Conservation (phyloP, 2,888 invertebrate genomes). For the Eupithecia dodoneata region DNA sequence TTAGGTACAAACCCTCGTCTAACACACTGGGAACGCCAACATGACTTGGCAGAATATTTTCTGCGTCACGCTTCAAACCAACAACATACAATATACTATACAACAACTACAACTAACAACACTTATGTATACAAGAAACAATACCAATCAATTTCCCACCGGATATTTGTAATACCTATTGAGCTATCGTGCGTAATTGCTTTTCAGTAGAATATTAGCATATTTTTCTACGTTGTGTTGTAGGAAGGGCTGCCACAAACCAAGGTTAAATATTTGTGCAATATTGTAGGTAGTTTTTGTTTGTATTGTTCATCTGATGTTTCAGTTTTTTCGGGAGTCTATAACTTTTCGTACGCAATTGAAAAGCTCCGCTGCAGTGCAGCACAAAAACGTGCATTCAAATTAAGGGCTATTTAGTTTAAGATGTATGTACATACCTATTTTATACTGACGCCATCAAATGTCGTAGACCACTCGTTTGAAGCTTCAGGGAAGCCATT, state of each 20-base stretch:
- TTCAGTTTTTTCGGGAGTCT: not conserved
- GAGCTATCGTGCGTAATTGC: constrained; percentile 46
- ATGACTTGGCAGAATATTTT: not conserved
- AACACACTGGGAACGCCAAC: not conserved
- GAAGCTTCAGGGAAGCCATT: too few species aligned
- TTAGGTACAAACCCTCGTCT: not conserved
- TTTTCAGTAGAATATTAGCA: constrained; percentile 15
- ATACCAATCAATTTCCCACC: constrained; percentile 48
- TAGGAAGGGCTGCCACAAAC: not conserved
- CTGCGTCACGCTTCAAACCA: constrained; percentile 41
- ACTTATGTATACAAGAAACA: constrained; percentile 26
- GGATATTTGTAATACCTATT: constrained; percentile 60
- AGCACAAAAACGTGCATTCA: too few species aligned
- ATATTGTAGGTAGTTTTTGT: not conserved
- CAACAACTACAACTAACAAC: too few species aligned
- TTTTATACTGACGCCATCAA: too few species aligned
- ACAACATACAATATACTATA: constrained; percentile 34
- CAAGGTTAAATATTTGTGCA: not conserved
- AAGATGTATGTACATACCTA: too few species aligned
- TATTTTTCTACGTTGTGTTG: constrained; percentile 22
- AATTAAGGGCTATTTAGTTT: too few species aligned
- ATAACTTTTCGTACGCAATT: too few species aligned
- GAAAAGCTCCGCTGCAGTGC: too few species aligned
- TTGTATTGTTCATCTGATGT: not conserved
- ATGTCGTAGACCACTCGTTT: too few species aligned